Percentiles rank a stretch among this genome's conserved stretches.
These are phyloP conservation scores for Julus scanicus DNA, from an alignment of 2,888 invertebrate genomes.

Conservation along the genomic window DNA sequence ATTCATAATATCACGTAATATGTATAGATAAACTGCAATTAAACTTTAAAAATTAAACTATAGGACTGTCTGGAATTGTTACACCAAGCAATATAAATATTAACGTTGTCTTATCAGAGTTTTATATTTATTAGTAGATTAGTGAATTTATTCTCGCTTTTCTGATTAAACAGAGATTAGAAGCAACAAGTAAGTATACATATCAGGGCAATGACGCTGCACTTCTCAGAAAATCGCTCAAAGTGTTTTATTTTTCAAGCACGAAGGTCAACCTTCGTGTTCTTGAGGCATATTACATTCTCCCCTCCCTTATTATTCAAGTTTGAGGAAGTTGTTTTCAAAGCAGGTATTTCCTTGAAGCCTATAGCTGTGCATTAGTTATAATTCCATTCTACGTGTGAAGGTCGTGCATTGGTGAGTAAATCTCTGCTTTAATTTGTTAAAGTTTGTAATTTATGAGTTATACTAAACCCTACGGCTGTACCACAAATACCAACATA, in stretches of 20 bases:
- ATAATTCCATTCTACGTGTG: neutral
- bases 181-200: neutral
- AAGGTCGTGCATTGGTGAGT: neutral
- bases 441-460: neutral
- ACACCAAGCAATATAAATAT: neutral
- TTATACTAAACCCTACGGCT: no score
- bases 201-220: neutral
- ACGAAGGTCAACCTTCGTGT: neutral
- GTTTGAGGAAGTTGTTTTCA: neutral
- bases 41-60: no score
- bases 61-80: no score
- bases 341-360: neutral
- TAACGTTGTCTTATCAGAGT: neutral
- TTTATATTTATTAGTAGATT: neutral
- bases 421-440: no score
- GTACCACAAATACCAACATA: no score
- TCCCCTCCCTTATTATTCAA: neutral
- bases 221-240: neutral
- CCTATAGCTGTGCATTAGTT: no score
- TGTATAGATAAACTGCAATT: no score
- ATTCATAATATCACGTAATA: no score
- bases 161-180: neutral
- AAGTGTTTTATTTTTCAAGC: neutral
- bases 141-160: no score
- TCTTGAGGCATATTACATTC: neutral